Conservation (phyloP, 2,888 invertebrate species). For the Tenthredo distinguenda region DNA sequence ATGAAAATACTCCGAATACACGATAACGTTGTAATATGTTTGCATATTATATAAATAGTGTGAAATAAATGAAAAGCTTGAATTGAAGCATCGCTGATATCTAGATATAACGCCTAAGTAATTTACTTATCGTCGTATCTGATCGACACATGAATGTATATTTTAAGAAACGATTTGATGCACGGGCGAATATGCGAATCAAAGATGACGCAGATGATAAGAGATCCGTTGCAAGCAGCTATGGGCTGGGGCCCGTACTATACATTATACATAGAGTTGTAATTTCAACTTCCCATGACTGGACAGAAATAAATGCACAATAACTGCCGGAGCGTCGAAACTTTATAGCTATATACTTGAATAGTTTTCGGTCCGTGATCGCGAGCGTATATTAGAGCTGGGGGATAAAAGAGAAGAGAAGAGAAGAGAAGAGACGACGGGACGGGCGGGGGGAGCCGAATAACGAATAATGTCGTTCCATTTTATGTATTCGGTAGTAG, state of each 20-base stretch:
- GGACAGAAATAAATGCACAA: constrained; percentile 46
- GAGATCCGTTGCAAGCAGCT: not conserved
- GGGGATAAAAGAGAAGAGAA: not conserved
- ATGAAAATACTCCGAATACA: too few relatives aligned
- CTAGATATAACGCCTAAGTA: too few relatives aligned
- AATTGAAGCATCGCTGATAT: too few relatives aligned
- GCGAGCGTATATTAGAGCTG: not conserved
- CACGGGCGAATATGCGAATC: not conserved
- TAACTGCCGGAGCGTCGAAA: constrained; percentile 38
- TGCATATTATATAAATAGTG: too few relatives aligned
- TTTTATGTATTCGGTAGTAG: constrained; percentile 34
- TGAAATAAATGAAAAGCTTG: too few relatives aligned
- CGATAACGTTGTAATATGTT: too few relatives aligned
- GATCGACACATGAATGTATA: too few relatives aligned
- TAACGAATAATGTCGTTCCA: constrained; percentile 33
- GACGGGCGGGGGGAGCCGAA: not conserved
- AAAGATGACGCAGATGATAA: constrained; percentile 22
- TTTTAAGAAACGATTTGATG: not conserved
- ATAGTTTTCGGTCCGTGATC: constrained; percentile 27
- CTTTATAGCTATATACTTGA: constrained; percentile 48
- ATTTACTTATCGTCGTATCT: too few relatives aligned
- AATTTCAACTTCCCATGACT: not conserved
- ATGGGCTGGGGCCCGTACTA: not conserved
- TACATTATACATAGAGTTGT: not conserved
- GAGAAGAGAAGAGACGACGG: not conserved